Percentiles rank a stretch among this genome's conserved stretches.
Conservation (phyloP, 2,113 vertebrate species). For the Falcunculus frontatus region DNA sequence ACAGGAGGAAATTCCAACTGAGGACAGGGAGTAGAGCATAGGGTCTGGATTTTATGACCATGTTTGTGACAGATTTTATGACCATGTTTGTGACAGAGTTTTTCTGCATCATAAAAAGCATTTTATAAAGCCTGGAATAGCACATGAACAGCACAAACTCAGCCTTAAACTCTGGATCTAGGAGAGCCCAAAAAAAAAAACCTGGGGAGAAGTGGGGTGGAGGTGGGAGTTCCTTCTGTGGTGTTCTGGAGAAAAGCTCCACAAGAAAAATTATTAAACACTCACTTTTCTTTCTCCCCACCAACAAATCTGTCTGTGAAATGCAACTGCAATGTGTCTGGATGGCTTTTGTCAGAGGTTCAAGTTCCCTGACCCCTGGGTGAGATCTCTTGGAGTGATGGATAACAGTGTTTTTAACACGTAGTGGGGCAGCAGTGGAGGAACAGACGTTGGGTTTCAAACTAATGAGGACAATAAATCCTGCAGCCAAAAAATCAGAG, state of each 20-base stretch:
- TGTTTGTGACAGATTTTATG: conserved; percentile 43
- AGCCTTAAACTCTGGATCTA: neutral
- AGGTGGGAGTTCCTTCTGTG: neutral
- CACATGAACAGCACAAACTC: neutral
- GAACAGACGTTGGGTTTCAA: neutral
- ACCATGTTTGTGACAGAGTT: neutral
- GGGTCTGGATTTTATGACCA: neutral
- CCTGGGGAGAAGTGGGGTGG: neutral
- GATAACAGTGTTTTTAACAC: conserved; percentile 37
- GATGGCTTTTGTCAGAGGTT: conserved; percentile 41
- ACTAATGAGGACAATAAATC: conserved; percentile 50
- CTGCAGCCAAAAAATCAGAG: neutral
- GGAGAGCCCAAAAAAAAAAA: neutral
- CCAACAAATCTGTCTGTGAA: conserved; percentile 2
- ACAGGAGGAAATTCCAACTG: conserved; percentile 10
- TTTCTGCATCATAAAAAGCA: neutral
- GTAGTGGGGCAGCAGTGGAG: neutral
- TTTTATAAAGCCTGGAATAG: neutral
- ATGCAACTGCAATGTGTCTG: neutral
- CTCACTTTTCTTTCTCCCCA: neutral
- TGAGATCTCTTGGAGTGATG: conserved; percentile 52
- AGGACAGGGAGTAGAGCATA: neutral
- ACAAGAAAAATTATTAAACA: neutral
- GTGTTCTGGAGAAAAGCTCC: neutral
- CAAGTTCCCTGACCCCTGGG: conserved; percentile 38